Base-by-base conservation (phyloP, 2,113 vertebrate species). In the Platichthys stellatus region DNA sequence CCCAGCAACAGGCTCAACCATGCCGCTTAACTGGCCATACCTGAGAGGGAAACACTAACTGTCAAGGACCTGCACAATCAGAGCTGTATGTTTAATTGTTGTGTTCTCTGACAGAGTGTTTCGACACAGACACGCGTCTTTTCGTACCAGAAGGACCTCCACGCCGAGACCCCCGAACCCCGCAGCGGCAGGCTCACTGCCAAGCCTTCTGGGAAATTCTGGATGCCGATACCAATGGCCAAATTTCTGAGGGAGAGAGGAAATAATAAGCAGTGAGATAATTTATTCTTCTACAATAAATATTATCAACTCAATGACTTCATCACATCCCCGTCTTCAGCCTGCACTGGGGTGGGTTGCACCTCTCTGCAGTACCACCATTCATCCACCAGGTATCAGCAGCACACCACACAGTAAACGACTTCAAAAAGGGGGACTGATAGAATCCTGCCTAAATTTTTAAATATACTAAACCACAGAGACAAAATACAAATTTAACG, bases 171-270 rank as follows among this genome's bases (percentile, higher is more conserved):
- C 3, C 98, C 97, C 0, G 96, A 94, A 0, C 96, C 97, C 0
- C 94, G 93, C 56, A 99, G 92, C 0, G 98, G 97, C 24, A 99
- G 93, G 81, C 97, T 99, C 86, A 99, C 98, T 0, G 97, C 97
- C 59, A 99, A 93, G 61, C 98, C 98, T 92, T 99, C 98, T 0
- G 97, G 98, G 90, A 99, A 99, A 76, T 99, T 99, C 93, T 99
- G 98, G 84, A 99, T 98, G 63, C 97, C 98, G 5, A 99, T 98
- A 63, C 97, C 98, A 14, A 99, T 91, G 8, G 98, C 98, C 69
- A 99, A 81, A 58, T 98, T 99, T 92, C 98, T 99, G 84, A 14
- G 81, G 82, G 72, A 73, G 7, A 17, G 68, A 56, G 38, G 20
- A 63, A 73, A 69, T 4, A 57, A 3, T 3, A 47, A 58, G 9